These are phyloP conservation scores for Alentia gelatinosa DNA, from an alignment of 2,888 invertebrate species.

Conservation along the genomic window DNA sequence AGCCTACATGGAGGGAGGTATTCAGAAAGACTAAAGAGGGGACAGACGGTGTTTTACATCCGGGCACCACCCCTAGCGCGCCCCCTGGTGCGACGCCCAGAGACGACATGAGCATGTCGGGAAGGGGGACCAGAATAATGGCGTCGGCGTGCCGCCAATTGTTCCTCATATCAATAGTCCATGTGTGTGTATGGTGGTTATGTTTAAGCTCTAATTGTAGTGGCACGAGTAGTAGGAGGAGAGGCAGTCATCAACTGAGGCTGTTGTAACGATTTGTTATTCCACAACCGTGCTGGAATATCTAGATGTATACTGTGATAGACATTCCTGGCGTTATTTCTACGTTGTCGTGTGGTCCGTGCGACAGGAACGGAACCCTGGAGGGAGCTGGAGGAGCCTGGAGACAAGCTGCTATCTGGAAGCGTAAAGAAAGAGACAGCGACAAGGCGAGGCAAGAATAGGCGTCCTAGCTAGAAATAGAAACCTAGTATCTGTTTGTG, in stretches of 20 bases:
- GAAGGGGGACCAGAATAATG: neutral
- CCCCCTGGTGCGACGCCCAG: neutral
- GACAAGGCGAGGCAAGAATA: neutral
- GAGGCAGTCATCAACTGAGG: neutral
- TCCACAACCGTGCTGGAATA: neutral
- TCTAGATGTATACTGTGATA: conserved; percentile 20
- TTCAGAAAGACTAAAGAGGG: neutral
- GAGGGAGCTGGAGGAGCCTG: neutral
- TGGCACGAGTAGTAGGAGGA: neutral
- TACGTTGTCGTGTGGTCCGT: neutral
- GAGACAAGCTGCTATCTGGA: neutral
- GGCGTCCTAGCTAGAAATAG: neutral
- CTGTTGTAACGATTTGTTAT: neutral
- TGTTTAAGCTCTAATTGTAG: neutral
- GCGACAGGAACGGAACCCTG: neutral
- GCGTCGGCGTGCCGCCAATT: neutral
- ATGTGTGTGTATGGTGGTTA: neutral
- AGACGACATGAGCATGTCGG: neutral
- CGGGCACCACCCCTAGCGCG: neutral
- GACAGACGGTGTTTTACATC: neutral
- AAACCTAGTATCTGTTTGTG: neutral
- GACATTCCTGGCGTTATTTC: conserved; percentile 12
- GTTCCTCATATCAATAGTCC: neutral
- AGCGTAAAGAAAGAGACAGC: neutral
- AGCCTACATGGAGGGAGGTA: neutral